Evolutionary conservation across 2,113 vertebrate genomes (phyloP).

Genomic region (Phainopepla nitens): DNA sequence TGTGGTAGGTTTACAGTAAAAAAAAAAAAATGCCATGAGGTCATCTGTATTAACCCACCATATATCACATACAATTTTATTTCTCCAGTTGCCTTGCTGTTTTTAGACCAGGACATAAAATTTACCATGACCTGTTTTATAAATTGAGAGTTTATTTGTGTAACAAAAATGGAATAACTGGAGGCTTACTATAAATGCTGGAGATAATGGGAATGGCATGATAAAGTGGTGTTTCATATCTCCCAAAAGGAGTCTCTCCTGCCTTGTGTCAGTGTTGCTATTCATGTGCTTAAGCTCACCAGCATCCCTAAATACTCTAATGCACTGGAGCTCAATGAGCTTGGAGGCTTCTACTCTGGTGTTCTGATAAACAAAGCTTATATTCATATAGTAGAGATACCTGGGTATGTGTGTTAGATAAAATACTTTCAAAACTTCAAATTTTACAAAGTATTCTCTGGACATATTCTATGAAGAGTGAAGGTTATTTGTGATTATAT

Average conservation of each 20-base stretch:
- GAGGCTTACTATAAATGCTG: neutral
- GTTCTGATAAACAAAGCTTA: neutral
- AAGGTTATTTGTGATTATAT: neutral
- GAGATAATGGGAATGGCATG: neutral
- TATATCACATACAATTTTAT: neutral
- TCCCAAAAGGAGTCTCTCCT: neutral
- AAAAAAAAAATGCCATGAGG: neutral
- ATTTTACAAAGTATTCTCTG: neutral
- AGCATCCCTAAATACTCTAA: neutral
- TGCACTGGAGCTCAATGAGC: neutral
- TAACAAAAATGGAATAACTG: constrained; percentile 9
- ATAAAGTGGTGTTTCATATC: neutral
- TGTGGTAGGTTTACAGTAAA: neutral
- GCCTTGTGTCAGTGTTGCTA: neutral
- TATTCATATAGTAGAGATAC: neutral
- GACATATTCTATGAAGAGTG: neutral
- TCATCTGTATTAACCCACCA: neutral
- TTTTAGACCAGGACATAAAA: neutral
- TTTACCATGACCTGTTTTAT: constrained; percentile 15
- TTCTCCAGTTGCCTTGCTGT: neutral
- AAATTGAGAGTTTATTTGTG: constrained; percentile 30
- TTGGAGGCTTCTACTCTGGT: neutral
- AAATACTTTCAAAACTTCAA: neutral
- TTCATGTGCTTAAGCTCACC: neutral
- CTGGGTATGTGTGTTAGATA: neutral